These are phyloP conservation scores for Neofelis nebulosa DNA, from an alignment of 2,113 vertebrate genomes.

Conservation along the genomic window DNA sequence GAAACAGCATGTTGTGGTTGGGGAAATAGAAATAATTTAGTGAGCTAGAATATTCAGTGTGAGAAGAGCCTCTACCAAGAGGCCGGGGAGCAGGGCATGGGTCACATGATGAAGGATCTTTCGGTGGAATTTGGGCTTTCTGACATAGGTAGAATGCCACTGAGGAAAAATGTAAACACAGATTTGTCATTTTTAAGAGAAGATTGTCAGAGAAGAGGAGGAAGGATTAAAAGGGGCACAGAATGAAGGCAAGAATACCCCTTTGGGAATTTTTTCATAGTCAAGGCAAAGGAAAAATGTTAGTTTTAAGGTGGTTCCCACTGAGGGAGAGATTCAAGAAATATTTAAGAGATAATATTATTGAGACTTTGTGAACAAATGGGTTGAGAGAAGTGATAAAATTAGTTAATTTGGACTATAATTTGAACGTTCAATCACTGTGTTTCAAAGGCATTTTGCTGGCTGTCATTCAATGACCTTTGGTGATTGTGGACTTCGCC, in stretches of 20 bases:
- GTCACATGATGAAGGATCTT: not conserved
- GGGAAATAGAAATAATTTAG: not conserved
- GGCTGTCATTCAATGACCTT: not conserved
- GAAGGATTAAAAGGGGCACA: not conserved
- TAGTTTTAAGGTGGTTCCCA: not conserved
- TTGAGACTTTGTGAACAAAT: not conserved
- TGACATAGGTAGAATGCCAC: not conserved
- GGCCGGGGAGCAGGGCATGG: not conserved
- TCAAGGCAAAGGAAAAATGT: not conserved
- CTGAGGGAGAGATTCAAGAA: not conserved
- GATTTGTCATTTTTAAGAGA: not conserved
- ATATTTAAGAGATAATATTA: not conserved
- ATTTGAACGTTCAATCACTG: not conserved
- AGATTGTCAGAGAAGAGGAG: not conserved
- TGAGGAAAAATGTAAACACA: not conserved
- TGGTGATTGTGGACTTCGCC: not conserved
- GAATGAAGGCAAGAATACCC: not conserved
- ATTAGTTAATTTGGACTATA: not conserved
- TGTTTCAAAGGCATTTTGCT: not conserved
- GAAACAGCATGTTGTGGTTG: not conserved
- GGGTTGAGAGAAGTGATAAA: not conserved
- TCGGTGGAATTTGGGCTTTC: not conserved
- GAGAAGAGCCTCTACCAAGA: not conserved
- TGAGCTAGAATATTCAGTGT: not conserved
- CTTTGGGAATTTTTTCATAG: not conserved